These are phyloP conservation scores for Drosophila kokeensis DNA, from an alignment of 2,888 invertebrate genomes.

Conservation along the genomic window DNA sequence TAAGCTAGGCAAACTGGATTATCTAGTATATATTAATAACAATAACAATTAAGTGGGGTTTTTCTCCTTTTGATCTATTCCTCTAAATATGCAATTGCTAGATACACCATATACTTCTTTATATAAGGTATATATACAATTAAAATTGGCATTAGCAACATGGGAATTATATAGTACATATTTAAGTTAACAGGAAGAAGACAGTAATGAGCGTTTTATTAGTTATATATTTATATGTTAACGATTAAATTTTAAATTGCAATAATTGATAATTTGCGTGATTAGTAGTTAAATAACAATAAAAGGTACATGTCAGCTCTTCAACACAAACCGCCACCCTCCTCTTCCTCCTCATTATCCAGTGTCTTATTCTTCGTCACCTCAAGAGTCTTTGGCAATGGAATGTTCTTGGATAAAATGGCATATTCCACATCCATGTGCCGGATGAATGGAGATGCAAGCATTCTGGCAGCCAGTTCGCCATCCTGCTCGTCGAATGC, in stretches of 20 bases:
- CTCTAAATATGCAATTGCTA: background rate
- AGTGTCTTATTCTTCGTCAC: conserved; percentile 39
- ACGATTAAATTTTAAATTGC: conserved; percentile 48
- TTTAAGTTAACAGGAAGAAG: conserved; percentile 9
- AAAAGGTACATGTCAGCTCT: background rate
- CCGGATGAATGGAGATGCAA: conserved; percentile 93
- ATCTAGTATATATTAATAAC: background rate
- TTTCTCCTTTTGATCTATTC: background rate
- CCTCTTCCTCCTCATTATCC: conserved; percentile 39
- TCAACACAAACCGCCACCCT: conserved; percentile 46
- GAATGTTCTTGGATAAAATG: conserved; percentile 89
- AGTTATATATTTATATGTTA: conserved; percentile 34
- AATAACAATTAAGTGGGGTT: background rate
- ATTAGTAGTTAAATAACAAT: conserved; percentile 48
- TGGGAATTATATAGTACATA: background rate
- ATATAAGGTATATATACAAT: background rate
- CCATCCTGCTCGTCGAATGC: conserved; percentile 95
- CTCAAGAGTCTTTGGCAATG: conserved; percentile 86
- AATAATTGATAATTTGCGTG: conserved; percentile 39
- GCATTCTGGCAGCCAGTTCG: conserved; percentile 90
- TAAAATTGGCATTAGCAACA: background rate
- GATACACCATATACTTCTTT: background rate
- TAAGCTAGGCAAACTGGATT: background rate
- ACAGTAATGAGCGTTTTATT: conserved; percentile 48
- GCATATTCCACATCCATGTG: conserved; percentile 97